A percentile compares a stretch with the other conserved stretches of the same genome.
These are phyloP conservation scores for Pituophis catenifer DNA, from an alignment of 2,113 vertebrate species.

Conservation along the genomic window DNA sequence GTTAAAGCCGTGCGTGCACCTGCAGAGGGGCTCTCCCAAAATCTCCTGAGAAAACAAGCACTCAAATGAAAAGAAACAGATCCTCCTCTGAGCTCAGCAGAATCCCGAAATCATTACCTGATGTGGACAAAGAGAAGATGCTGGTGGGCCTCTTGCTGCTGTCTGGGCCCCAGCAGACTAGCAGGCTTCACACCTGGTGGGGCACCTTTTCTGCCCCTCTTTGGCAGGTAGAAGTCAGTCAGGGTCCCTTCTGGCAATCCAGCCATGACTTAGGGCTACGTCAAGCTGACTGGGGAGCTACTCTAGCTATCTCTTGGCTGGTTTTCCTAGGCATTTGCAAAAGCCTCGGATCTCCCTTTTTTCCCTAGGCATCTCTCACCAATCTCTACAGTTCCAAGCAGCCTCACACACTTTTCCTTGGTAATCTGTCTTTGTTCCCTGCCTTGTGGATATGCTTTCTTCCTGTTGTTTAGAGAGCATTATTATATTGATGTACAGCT, in stretches of 20 bases:
- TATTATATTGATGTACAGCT: neutral
- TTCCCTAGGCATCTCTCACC: neutral
- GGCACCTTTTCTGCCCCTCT: neutral
- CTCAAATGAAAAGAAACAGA: neutral
- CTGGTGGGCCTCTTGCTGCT: neutral
- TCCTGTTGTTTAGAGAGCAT: neutral
- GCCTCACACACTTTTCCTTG: neutral
- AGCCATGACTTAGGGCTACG: neutral
- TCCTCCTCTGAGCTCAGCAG: neutral
- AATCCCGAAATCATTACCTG: neutral
- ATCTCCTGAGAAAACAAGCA: neutral
- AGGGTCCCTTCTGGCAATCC: neutral
- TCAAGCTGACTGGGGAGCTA: neutral
- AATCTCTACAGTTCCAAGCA: neutral
- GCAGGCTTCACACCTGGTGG: neutral
- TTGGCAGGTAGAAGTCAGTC: neutral
- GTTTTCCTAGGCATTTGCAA: neutral
- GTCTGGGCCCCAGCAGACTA: neutral
- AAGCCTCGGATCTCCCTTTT: neutral
- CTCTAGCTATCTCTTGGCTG: neutral
- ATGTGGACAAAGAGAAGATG: neutral
- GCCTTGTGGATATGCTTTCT: neutral
- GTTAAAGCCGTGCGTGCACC: neutral
- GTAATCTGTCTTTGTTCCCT: neutral
- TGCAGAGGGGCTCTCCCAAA: neutral